Conservation (phyloP, 2,888 invertebrate genomes). For the Plagodis dolabraria region DNA sequence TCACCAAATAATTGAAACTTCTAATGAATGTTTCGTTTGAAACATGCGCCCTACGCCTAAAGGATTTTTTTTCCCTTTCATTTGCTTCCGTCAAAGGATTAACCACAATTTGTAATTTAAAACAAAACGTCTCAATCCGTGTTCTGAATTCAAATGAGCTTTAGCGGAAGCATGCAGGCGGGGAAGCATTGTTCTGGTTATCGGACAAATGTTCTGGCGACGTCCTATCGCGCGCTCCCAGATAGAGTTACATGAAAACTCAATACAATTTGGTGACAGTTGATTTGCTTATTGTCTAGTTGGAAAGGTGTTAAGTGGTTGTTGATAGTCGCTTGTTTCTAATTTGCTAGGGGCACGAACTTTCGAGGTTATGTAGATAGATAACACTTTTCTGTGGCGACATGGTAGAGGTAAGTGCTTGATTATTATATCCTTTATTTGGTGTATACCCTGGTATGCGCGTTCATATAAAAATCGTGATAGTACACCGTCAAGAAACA, state of each 20-base stretch:
- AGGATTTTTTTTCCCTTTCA: constrained; percentile 7
- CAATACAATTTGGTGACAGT: constrained; percentile 41
- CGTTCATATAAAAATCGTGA: too few relatives aligned
- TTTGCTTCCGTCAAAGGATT: constrained; percentile 24
- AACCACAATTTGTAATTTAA: constrained; percentile 42
- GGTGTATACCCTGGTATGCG: too few relatives aligned
- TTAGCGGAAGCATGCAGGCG: constrained; percentile 51
- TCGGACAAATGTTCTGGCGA: constrained; percentile 58
- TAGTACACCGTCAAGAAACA: too few relatives aligned
- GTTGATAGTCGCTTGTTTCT: neutral
- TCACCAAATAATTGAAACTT: too few relatives aligned
- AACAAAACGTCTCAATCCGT: constrained; percentile 56
- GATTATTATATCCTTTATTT: too few relatives aligned
- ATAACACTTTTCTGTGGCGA: neutral
- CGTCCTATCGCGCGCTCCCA: constrained; percentile 51
- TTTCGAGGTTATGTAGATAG: neutral
- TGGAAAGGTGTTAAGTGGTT: constrained; percentile 13
- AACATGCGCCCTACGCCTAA: too few relatives aligned
- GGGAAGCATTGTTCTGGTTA: constrained; percentile 54
- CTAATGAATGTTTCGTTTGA: too few relatives aligned
- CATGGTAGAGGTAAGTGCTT: too few relatives aligned
- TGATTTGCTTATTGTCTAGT: constrained; percentile 32
- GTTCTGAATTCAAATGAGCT: constrained; percentile 67
- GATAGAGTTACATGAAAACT: constrained; percentile 41
- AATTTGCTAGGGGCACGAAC: constrained; percentile 7